Base-by-base conservation (phyloP, 2,797 vertebrate species). In the Gallinago solitaria region DNA sequence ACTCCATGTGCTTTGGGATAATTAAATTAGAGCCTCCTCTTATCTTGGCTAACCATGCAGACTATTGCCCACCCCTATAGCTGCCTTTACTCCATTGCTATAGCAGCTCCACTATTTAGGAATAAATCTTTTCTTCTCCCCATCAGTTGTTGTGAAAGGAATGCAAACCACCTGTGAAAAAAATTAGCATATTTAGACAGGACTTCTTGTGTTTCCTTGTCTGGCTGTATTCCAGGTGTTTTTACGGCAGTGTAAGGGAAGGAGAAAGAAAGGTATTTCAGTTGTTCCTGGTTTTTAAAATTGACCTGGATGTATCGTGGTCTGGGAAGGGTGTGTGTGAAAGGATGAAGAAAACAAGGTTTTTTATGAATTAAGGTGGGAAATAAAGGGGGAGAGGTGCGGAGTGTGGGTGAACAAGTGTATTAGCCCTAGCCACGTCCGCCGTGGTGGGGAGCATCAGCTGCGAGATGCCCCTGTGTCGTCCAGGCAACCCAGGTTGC, bases 1-100 rank as follows among this genome's bases (percentile, higher is more conserved):
- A 95, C 96, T 97, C 96, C 94, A 43, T 96, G 95, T 97, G 94
- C 95, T 97, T 98, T 98, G 97, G 97, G 97, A 97, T 98, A 99
- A 99, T 99, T 98, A 98, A 98, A 98, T 98, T 98, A 98, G 98
- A 97, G 97, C 98, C 97, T 97, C 89, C 94, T 96, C 97, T 98
- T 99, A 98, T 99, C 98, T 93, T 97, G 89, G 83, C 95, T 97
- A 96, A 96, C 97, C 98, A 98, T 98, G 97, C 97, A 96, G 97
- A 96, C 97, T 85, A 35, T 90, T 97, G 96, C 97, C 97, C 98
- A 97, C 96, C 97, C 97, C 95, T 98, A 59, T 75, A 94, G 86
- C 95, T 97, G 96, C 97, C 95, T 94, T 86, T 96, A 96, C 61
- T 96, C 97, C 90, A 97, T 95, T 96, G 97, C 96, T 97, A 37